Percentiles rank a stretch among this genome's conserved stretches.
phyloP scores from a whole-genome alignment of 2,888 invertebrate species.

The Fabriciana adippe region DNA sequence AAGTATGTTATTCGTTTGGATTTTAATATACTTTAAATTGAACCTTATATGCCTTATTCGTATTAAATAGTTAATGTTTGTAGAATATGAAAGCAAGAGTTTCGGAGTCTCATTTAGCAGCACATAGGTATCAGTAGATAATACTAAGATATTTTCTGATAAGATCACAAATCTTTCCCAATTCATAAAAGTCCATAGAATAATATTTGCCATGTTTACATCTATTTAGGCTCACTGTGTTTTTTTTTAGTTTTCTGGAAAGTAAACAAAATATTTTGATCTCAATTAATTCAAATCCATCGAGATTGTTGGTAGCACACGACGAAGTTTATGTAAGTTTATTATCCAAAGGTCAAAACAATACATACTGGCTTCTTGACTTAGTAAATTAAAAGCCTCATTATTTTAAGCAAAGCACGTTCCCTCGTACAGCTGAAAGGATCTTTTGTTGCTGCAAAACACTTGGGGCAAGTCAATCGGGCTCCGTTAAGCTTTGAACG shows the following conservation, averaged over 20 bases:
- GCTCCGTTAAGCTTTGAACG: constrained; percentile 64
- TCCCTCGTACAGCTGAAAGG: constrained; percentile 66
- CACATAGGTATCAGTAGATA: no score
- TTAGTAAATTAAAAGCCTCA: constrained; percentile 72
- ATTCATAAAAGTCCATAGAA: no score
- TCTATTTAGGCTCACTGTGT: not conserved
- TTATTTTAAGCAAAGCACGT: constrained; percentile 73
- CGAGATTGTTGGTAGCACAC: constrained; percentile 14
- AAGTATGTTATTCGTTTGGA: no score
- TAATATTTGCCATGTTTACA: no score
- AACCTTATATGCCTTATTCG: no score
- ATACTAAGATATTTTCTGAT: no score
- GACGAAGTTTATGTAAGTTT: constrained; percentile 11
- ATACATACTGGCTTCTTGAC: constrained; percentile 51
- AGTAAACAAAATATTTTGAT: not conserved
- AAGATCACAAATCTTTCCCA: no score
- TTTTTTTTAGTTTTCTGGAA: not conserved
- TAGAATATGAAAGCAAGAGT: no score
- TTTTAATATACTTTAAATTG: no score
- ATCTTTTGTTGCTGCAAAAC: constrained; percentile 75
- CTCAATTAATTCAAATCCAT: not conserved
- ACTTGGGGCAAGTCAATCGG: constrained; percentile 76
- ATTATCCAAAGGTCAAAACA: constrained; percentile 45
- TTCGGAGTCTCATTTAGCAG: no score
- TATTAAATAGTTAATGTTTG: no score